Base-by-base conservation (phyloP, 1,140 invertebrate genomes). In the Cyclargus thomasi region DNA sequence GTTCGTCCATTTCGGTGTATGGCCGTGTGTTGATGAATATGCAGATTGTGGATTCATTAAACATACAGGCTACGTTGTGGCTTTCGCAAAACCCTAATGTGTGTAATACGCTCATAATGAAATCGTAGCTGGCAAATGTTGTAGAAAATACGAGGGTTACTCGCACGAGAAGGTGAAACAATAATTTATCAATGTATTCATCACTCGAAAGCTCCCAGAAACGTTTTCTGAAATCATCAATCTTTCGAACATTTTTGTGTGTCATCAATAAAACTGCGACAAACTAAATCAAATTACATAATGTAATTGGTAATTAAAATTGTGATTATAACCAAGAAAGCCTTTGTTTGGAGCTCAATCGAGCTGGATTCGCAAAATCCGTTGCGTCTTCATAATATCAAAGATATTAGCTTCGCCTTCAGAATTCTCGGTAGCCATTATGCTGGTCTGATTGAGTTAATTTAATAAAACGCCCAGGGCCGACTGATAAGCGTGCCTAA, bases 381-480 rank as follows among this genome's bases (percentile, higher is more conserved):
- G 64, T 23, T 14, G 22, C 64, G 53, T 53, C 21, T 18, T 18
- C 55, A 21, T 59, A 59, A 59, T 55, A 65, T 65, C 64, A 65
- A 65, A 53, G 11, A 65, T 53, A 65, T 17, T 53, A 11, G 64
- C 53, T 57, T 57, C 47, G 64, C 64, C 64, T 55, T 65, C 22
- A 65, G 64, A 65, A 65, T 53, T 65, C 64, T 29, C 53, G 23
- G 53, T 65, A 55, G 53, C 64, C 64, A 65, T 65, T 55, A 65
- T 65, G 64, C 10, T 29, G 53, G 53, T 29, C 68, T 74, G 72
- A 74, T 76, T 72, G 70, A 67, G 59, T 64, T 76, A 76, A 71
- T 76, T 70, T 74, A 77, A 73, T 73, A 75, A 75, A 70, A 71
- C 68, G 22, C 63, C 76, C 66, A 59, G 63, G 69, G 69, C 47